Percentiles rank a stretch among this genome's conserved stretches.
Evolutionary conservation across 2,113 vertebrate genomes (phyloP).

Genomic region (Toxostoma redivivum): DNA sequence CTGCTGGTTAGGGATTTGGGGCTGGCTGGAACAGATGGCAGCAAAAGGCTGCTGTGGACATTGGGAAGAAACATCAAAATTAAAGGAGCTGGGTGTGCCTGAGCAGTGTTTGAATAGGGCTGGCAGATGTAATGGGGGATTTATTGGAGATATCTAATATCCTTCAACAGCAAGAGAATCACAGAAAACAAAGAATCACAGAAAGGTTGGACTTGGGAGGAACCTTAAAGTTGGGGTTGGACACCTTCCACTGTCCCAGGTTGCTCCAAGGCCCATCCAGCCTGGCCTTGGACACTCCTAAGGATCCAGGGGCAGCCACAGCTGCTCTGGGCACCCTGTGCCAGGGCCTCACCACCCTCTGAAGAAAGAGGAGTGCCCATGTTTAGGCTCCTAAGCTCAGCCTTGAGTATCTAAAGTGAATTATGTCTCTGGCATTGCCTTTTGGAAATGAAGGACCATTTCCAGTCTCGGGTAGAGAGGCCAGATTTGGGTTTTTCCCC

Average conservation of each 20-base stretch:
- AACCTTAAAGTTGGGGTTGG: background rate
- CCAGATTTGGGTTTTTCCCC: background rate
- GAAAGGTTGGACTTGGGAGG: background rate
- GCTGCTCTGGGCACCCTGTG: background rate
- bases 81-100: background rate
- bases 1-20: background rate
- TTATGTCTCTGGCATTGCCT: background rate
- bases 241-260: background rate
- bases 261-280: rapidly evolving
- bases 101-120: background rate
- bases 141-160: rapidly evolving
- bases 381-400: background rate
- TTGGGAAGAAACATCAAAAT: background rate
- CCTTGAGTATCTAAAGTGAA: background rate
- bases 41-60: background rate
- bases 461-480: background rate
- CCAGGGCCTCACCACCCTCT: background rate
- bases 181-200: background rate
- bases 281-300: background rate
- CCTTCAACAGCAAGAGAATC: background rate
- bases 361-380: background rate
- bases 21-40: background rate
- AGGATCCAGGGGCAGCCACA: background rate
- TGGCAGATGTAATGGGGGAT: background rate
- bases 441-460: background rate